A percentile compares a stretch with the other conserved stretches of the same genome.
Evolutionary conservation across 2,888 invertebrate genomes (phyloP).

Genomic region (Boloria selene): DNA sequence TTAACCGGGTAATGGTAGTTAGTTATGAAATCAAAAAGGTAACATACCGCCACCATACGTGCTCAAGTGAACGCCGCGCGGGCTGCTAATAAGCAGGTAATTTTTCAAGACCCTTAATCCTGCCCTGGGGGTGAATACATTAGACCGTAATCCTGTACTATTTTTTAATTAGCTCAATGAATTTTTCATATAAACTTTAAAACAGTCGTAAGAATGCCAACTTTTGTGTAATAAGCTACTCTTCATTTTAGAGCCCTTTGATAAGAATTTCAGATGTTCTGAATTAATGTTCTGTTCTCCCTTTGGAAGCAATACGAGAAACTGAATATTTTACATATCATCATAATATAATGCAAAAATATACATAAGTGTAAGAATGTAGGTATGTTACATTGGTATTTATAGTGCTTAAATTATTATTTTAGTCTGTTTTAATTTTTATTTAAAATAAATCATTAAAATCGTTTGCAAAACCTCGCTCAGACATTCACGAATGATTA

Average conservation of each 20-base stretch:
- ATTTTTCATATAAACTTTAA: slow-evolving; percentile 56
- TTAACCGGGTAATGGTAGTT: slow-evolving; percentile 23
- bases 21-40: slow-evolving; percentile 31
- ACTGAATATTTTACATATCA: slow-evolving; percentile 15
- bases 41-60: slow-evolving; percentile 50
- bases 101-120: slow-evolving; percentile 53
- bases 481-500: no score
- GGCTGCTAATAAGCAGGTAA: slow-evolving; percentile 60
- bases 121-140: slow-evolving; percentile 64
- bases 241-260: slow-evolving; percentile 21
- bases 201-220: slow-evolving; percentile 36
- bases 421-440: not conserved
- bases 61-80: slow-evolving; percentile 54
- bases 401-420: not conserved
- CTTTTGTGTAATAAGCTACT: slow-evolving; percentile 22
- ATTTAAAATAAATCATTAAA: no score
- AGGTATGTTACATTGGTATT: not conserved
- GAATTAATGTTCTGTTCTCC: slow-evolving; percentile 7
- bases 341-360: not conserved
- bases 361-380: not conserved
- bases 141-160: slow-evolving; percentile 62
- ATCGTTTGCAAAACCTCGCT: no score
- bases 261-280: slow-evolving; percentile 19
- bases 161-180: slow-evolving; percentile 55
- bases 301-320: slow-evolving; percentile 12